A percentile compares a stretch with the other conserved stretches of the same genome.
These are phyloP conservation scores for Geotrypetes seraphini DNA, from an alignment of 2,797 vertebrate genomes.

Conservation along the genomic window DNA sequence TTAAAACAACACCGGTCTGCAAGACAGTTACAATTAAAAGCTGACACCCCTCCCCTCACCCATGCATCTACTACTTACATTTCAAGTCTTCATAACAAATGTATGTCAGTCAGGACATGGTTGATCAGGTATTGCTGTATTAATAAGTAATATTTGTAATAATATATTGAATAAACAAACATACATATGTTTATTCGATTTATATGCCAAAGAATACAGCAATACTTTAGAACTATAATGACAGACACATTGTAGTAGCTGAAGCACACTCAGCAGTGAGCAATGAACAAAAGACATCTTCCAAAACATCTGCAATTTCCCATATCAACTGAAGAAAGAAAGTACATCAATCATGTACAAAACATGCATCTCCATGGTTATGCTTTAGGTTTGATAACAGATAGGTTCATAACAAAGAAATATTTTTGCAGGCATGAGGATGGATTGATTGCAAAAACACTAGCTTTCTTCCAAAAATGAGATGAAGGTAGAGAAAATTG, in stretches of 20 bases:
- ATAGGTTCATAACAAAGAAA: constrained; percentile 8
- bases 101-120: no score
- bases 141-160: constrained; percentile 10
- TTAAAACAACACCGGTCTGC: constrained; percentile 98
- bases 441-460: background rate
- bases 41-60: constrained; percentile 75
- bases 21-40: constrained; percentile 99
- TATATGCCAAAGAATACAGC: no score
- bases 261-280: background rate
- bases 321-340: background rate
- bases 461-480: constrained; percentile 1
- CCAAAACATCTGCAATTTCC: background rate
- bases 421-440: constrained; percentile 1
- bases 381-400: background rate
- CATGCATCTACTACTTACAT: constrained; percentile 60
- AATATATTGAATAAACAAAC: constrained; percentile 5
- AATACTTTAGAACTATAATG: background rate
- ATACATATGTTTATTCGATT: no score
- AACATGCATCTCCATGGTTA: background rate
- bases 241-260: background rate
- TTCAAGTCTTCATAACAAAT: constrained; percentile 50
- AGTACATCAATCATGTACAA: background rate
- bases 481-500: constrained; percentile 7
- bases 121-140: no score
- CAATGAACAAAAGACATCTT: rapidly evolving